Percentiles rank a stretch among this genome's conserved stretches.
These are phyloP conservation scores for Ahaetulla prasina DNA, from an alignment of 2,113 vertebrate genomes.

Conservation along the genomic window DNA sequence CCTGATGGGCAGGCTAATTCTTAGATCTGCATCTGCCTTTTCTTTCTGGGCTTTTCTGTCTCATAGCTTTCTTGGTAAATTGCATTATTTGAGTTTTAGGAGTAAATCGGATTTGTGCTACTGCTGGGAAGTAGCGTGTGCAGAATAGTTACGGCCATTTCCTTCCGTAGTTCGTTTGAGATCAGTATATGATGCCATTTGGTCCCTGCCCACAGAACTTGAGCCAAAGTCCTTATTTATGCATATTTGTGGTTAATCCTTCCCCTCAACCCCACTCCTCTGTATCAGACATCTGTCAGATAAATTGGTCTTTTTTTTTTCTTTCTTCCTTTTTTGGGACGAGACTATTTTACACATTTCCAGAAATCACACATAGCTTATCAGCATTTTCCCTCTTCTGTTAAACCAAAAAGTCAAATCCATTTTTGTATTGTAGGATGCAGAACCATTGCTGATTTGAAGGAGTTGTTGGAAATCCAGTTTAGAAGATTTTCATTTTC, in stretches of 20 bases:
- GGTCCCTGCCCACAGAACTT: not conserved
- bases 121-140: not conserved
- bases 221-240: not conserved
- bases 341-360: slow-evolving; percentile 1
- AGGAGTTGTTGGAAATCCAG: not conserved
- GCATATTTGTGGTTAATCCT: not conserved
- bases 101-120: not conserved
- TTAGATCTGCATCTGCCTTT: too few species aligned
- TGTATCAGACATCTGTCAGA: slow-evolving; percentile 2
- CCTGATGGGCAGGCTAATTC: not conserved
- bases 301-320: not conserved
- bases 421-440: not conserved
- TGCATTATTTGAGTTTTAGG: not conserved
- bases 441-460: not conserved
- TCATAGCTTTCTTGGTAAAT: not conserved
- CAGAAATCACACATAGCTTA: not conserved
- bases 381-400: not conserved
- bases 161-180: not conserved
- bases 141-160: not conserved
- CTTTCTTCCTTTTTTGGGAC: slow-evolving; percentile 9
- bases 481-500: not conserved
- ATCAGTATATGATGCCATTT: not conserved
- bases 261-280: not conserved
- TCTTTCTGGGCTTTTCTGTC: not conserved
- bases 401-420: slow-evolving; percentile 21